Percentiles rank a stretch among this genome's conserved stretches.
These are phyloP conservation scores for Dufourea novaeangliae DNA, from an alignment of 1,140 invertebrate species.

Conservation along the genomic window DNA sequence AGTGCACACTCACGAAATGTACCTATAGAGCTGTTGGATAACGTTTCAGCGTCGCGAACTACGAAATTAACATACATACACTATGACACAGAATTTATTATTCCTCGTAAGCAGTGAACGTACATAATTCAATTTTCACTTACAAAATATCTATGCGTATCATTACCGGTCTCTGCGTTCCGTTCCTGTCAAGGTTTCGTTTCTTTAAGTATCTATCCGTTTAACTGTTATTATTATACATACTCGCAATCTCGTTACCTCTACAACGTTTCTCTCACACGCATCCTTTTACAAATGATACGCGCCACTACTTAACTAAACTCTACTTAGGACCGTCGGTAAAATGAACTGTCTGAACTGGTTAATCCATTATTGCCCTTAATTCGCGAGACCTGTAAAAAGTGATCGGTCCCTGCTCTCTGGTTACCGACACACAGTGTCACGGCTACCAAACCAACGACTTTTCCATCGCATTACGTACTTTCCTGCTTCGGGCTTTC, in stretches of 20 bases:
- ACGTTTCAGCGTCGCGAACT: conserved; percentile 30
- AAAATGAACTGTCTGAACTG: conserved; percentile 30
- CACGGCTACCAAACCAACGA: background rate
- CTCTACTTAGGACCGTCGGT: conserved; percentile 55
- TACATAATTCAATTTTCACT: conserved; percentile 75
- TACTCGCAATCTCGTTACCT: conserved; percentile 59
- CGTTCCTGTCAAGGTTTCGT: background rate
- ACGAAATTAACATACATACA: conserved; percentile 56
- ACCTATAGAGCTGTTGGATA: conserved; percentile 31
- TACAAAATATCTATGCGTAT: conserved; percentile 76
- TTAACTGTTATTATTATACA: conserved; percentile 69
- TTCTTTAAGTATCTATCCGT: conserved; percentile 33
- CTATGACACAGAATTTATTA: conserved; percentile 78
- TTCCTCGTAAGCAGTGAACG: conserved; percentile 76
- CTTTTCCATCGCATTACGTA: background rate
- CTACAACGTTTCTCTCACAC: conserved; percentile 60
- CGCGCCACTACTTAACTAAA: conserved; percentile 61
- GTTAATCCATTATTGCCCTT: conserved; percentile 51
- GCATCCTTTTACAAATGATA: conserved; percentile 59
- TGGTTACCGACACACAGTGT: background rate
- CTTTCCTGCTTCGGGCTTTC: background rate
- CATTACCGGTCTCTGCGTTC: conserved; percentile 48
- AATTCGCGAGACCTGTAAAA: conserved; percentile 20
- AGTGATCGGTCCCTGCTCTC: background rate
- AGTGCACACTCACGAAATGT: conserved; percentile 47